A percentile compares a stretch with the other conserved stretches of the same genome.
Conservation (phyloP, 2,888 invertebrate genomes). For the Stramonita haemastoma region DNA sequence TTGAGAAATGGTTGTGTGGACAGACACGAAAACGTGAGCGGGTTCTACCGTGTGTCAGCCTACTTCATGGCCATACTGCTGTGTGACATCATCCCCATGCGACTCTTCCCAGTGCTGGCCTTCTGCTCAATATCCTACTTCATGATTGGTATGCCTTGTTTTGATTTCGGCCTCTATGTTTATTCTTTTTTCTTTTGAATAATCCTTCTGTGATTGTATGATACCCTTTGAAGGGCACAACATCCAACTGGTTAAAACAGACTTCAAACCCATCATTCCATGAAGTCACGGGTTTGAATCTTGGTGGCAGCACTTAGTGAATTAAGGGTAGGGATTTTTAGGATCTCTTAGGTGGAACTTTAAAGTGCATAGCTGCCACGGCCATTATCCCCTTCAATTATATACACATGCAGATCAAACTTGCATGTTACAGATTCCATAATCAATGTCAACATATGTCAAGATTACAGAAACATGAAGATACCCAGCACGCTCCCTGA, state of each 20-base stretch:
- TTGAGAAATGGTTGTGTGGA: background rate
- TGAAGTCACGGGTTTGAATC: no score
- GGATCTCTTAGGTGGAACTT: no score
- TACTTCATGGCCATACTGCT: conserved; percentile 75
- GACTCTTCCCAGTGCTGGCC: conserved; percentile 68
- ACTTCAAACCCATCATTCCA: no score
- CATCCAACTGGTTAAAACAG: background rate
- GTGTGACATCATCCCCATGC: conserved; percentile 76
- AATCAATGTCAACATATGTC: no score
- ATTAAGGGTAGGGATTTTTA: no score
- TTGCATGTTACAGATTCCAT: no score
- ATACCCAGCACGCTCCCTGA: no score
- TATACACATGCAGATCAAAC: no score
- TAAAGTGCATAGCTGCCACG: no score
- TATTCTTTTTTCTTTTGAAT: background rate
- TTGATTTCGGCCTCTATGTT: background rate
- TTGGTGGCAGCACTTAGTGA: no score
- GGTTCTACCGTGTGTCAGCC: conserved; percentile 76
- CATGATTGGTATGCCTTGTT: conserved; percentile 71
- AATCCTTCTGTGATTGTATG: background rate
- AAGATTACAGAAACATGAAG: no score
- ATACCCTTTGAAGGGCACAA: background rate
- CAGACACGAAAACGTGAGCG: conserved; percentile 75
- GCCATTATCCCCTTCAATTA: no score
- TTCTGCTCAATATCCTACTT: conserved; percentile 74